phyloP scores from a whole-genome alignment of 2,113 vertebrate species.

The Oplegnathus fasciatus region DNA sequence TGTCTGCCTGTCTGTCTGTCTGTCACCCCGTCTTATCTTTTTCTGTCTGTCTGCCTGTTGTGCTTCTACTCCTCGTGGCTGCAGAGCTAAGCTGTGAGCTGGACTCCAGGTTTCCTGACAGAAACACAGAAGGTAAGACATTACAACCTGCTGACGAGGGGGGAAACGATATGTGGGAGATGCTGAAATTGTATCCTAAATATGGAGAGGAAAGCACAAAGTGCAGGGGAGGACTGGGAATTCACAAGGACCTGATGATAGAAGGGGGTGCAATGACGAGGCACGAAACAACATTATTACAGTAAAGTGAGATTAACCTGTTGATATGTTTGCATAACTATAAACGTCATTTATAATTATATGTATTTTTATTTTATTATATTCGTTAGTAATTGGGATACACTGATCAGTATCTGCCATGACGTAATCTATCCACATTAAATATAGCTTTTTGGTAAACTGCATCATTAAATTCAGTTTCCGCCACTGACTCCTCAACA shows the following conservation, averaged over 20 bases:
- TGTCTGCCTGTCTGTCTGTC: not conserved
- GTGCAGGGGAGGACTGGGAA: not conserved
- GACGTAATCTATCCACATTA: not conserved
- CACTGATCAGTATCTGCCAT: not conserved
- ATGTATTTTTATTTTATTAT: not conserved
- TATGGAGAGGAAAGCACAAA: not conserved
- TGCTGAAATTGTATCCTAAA: not conserved
- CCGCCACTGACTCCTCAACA: not conserved
- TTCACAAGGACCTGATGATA: not conserved
- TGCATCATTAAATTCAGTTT: not conserved
- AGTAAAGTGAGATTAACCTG: not conserved
- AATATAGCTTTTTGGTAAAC: not conserved
- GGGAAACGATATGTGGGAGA: not conserved
- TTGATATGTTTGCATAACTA: not conserved
- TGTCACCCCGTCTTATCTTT: not conserved
- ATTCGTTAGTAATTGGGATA: not conserved
- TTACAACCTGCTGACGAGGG: not conserved
- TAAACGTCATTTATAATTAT: not conserved
- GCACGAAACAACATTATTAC: not conserved
- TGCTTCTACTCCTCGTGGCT: slow-evolving; percentile 21
- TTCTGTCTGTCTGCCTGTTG: not conserved
- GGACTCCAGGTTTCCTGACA: slow-evolving; percentile 82
- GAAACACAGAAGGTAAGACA: slow-evolving; percentile 80
- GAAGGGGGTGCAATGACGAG: not conserved
- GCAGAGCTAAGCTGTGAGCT: slow-evolving; percentile 85